A percentile compares a stretch with the other conserved stretches of the same genome.
These are phyloP conservation scores for Cactoblastis cactorum DNA, from an alignment of 2,888 invertebrate genomes.

Conservation along the genomic window DNA sequence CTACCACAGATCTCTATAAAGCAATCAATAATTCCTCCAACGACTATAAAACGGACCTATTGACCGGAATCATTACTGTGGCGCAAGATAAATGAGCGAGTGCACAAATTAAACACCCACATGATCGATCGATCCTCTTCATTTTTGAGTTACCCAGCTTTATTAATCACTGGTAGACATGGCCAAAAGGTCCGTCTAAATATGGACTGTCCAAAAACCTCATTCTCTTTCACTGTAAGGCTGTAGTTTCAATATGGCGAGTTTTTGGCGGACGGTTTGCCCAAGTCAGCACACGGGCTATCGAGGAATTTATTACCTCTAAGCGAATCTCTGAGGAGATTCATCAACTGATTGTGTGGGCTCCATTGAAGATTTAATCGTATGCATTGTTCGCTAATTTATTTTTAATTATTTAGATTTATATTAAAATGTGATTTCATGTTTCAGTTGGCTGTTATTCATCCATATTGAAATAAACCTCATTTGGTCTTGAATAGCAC, in stretches of 20 bases:
- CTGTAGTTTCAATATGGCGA: neutral
- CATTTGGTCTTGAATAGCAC: neutral
- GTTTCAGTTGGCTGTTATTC: too few species aligned
- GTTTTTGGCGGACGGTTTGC: conserved; percentile 22
- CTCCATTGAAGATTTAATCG: conserved; percentile 27
- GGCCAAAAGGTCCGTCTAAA: neutral
- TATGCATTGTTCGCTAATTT: conserved; percentile 11
- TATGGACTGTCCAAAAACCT: neutral
- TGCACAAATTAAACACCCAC: conserved; percentile 76
- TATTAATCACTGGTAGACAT: conserved; percentile 55
- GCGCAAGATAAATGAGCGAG: conserved; percentile 58
- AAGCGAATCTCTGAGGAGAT: conserved; percentile 73
- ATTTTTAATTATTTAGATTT: neutral
- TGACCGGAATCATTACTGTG: conserved; percentile 9
- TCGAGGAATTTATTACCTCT: conserved; percentile 76
- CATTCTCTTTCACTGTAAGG: too few species aligned
- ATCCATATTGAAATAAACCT: too few species aligned
- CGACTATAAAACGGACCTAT: conserved; percentile 11
- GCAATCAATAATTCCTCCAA: conserved; percentile 10
- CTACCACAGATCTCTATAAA: conserved; percentile 10
- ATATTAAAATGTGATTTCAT: too few species aligned
- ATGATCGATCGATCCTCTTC: conserved; percentile 71
- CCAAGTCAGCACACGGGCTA: conserved; percentile 42
- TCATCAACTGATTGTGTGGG: conserved; percentile 77
- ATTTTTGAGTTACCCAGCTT: conserved; percentile 65